These are phyloP conservation scores for Napeogenes inachia DNA, from an alignment of 2,888 invertebrate genomes.

Conservation along the genomic window DNA sequence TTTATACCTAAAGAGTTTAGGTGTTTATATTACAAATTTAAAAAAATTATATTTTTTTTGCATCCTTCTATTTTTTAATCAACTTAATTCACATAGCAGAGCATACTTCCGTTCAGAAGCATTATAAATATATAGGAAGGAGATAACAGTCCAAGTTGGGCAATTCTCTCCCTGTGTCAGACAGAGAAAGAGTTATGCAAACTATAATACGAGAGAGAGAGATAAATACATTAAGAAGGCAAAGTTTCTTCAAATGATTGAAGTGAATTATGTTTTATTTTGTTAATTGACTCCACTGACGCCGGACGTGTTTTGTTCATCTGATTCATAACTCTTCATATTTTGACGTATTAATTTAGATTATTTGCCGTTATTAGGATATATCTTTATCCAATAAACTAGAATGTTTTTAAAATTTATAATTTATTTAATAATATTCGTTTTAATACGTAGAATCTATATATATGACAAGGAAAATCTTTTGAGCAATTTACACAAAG, in stretches of 20 bases:
- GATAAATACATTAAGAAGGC: slow-evolving; percentile 39
- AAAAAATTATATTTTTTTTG: not conserved
- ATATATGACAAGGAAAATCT: no score
- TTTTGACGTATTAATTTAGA: slow-evolving; percentile 44
- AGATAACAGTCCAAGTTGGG: slow-evolving; percentile 59
- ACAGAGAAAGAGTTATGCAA: slow-evolving; percentile 43
- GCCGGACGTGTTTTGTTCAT: slow-evolving; percentile 27
- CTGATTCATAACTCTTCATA: slow-evolving; percentile 40
- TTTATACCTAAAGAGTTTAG: no score
- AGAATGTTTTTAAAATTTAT: not conserved
- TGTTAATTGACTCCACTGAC: slow-evolving; percentile 47
- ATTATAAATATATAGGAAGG: slow-evolving; percentile 50
- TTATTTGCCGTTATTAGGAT: not conserved
- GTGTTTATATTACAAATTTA: slow-evolving; percentile 22
- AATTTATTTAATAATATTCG: no score
- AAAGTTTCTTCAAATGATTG: slow-evolving; percentile 61
- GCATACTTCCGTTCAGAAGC: slow-evolving; percentile 34
- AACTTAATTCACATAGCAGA: slow-evolving; percentile 32
- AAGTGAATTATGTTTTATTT: slow-evolving; percentile 64
- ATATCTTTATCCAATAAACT: no score
- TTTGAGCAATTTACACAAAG: no score
- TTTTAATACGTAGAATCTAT: no score
- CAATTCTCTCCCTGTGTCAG: slow-evolving; percentile 45
- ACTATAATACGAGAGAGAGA: slow-evolving; percentile 35
- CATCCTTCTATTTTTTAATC: not conserved